These are phyloP conservation scores for Rhadinocentrus ornatus DNA, from an alignment of 2,797 vertebrate genomes.

Conservation along the genomic window DNA sequence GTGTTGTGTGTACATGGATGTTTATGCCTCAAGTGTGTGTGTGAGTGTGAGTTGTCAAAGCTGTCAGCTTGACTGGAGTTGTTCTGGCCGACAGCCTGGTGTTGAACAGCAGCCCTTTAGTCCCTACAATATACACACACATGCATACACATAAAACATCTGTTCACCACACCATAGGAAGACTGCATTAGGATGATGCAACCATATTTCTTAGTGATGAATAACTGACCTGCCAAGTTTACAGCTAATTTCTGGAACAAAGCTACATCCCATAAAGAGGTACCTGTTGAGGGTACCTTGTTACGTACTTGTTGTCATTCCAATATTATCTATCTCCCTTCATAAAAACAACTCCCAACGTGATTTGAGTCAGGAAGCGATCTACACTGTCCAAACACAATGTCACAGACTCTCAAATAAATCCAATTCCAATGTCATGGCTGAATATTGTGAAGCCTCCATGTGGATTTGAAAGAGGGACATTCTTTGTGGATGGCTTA, in stretches of 20 bases:
- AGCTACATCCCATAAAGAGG: constrained; percentile 2
- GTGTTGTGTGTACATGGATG: constrained; percentile 31
- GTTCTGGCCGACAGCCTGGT: constrained; percentile 73
- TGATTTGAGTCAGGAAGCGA: constrained; percentile 61
- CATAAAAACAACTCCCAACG: constrained; percentile 65
- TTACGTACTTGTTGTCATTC: constrained; percentile 64
- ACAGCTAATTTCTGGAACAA: constrained; percentile 29
- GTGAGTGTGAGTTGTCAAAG: constrained; percentile 66
- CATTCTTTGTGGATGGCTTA: constrained; percentile 65
- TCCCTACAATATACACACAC: constrained; percentile 61
- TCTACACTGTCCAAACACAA: constrained; percentile 75
- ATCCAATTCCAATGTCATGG: constrained; percentile 73
- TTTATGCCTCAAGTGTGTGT: constrained; percentile 28
- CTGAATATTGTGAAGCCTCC: constrained; percentile 57
- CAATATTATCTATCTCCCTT: constrained; percentile 52
- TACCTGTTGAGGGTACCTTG: constrained; percentile 52
- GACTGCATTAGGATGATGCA: constrained; percentile 27
- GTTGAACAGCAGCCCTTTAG: constrained; percentile 69
- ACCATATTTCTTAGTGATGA: constrained; percentile 46
- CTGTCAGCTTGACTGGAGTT: constrained; percentile 75
- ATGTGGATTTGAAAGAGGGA: constrained; percentile 71
- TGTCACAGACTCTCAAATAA: constrained; percentile 66
- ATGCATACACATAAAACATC: constrained; percentile 52
- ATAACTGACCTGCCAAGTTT: constrained; percentile 29
- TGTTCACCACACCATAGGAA: constrained; percentile 46